These are phyloP conservation scores for Callocephalon fimbriatum DNA, from an alignment of 2,113 vertebrate genomes.

Conservation along the genomic window DNA sequence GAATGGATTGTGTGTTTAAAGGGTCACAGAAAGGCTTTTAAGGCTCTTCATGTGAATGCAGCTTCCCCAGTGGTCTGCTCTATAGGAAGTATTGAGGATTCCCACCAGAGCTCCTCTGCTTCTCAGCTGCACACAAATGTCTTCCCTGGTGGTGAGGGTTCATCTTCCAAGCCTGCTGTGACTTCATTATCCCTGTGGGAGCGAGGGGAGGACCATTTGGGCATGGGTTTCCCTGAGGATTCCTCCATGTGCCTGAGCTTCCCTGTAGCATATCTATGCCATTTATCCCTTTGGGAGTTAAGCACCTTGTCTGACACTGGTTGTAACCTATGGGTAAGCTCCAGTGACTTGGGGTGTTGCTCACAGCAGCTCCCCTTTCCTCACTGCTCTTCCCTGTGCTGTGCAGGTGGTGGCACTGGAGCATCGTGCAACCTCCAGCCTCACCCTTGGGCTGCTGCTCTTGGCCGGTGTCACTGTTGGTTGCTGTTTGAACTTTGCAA, in stretches of 20 bases:
- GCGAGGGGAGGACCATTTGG: background rate
- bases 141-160: background rate
- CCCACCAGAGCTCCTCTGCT: background rate
- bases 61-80: background rate
- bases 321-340: background rate
- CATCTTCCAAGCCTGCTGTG: background rate
- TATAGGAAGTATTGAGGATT: rapidly evolving
- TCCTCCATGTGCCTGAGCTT: background rate
- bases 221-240: background rate
- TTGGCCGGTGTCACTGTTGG: background rate
- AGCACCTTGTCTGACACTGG: rapidly evolving
- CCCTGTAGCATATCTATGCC: rapidly evolving
- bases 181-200: background rate
- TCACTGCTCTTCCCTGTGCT: background rate
- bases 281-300: background rate
- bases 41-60: background rate
- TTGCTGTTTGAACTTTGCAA: background rate
- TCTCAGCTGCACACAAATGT: background rate
- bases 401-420: conserved; percentile 8
- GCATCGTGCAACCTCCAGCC: background rate
- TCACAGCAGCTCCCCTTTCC: background rate
- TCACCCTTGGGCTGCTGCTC: background rate
- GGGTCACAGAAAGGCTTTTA: background rate
- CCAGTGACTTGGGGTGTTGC: background rate
- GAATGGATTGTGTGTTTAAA: background rate